Base-by-base conservation (phyloP, 2,113 vertebrate species). In the Harpagus bidentatus region DNA sequence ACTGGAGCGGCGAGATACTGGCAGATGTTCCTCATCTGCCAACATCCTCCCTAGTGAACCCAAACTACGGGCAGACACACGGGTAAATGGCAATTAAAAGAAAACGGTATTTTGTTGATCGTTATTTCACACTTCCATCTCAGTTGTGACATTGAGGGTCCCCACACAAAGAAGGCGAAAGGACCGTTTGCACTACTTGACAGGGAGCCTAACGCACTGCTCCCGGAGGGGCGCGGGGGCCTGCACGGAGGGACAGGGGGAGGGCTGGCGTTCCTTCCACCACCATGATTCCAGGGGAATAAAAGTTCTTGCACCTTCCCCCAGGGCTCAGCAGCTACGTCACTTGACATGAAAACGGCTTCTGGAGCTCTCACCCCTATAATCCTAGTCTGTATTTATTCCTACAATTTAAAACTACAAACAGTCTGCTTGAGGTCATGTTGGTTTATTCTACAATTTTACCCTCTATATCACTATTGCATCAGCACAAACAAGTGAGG, bases 201-300 rank as follows among this genome's bases (percentile, higher is more conserved):
- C 3, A 28, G 28, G 32, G 50, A 56, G 6, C 17, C 47, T 7
- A 34, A 12, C 0, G 1, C 19, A 3, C 56, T 13, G 19, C n/a
- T 47, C 32, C 76, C 3, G 0, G 7, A 19, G 36, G 26, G 42
- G 9, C 14, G 42, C 25, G 5, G 47, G 56, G 5, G 34, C 17
- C 0, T 2, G 31, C 47, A 29, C 36, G 74, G 29, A 71, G 15
- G 40, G 17, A 38, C 32, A 63, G 25, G 15, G 7, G 3, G 20
- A 88, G 45, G 48, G 25, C 58, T 58, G 47, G 6, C 2, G 45
- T 61, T 28, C 66, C 47, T 73, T 38, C 58, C 55, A 53, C 17
- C 4, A 0, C 36, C 4, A 0, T 0, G 8, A 31, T 2, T n/a
- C 38, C 15, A 36, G 17, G 31, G 23, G n/a, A 79, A 38, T 13